These are phyloP conservation scores for Melanerpes formicivorus DNA, from an alignment of 2,113 vertebrate species.

Conservation along the genomic window DNA sequence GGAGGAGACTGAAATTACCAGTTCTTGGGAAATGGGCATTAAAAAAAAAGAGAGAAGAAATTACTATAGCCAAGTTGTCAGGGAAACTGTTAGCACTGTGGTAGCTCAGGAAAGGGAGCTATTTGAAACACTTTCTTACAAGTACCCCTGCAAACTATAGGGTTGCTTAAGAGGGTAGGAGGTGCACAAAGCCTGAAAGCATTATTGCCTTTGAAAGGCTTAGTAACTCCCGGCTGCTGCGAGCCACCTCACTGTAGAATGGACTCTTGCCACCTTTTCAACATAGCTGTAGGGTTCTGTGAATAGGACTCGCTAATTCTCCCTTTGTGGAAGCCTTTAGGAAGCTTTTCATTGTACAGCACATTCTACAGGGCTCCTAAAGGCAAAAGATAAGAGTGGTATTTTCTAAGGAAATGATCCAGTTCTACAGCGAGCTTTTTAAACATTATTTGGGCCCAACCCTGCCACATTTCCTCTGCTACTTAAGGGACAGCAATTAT, in stretches of 20 bases:
- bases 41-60: not conserved
- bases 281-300: not conserved
- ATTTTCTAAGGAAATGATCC: slow-evolving; percentile 32
- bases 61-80: slow-evolving; percentile 23
- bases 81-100: slow-evolving; percentile 22
- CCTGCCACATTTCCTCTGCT: not conserved
- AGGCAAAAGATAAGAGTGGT: slow-evolving; percentile 26
- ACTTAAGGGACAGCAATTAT: not conserved
- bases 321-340: slow-evolving; percentile 40
- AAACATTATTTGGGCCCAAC: not conserved
- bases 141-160: slow-evolving; percentile 20
- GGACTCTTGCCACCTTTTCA: slow-evolving; percentile 10
- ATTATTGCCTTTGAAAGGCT: slow-evolving; percentile 12
- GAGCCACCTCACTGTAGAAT: not conserved
- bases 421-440: not conserved
- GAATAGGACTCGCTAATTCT: slow-evolving; percentile 44
- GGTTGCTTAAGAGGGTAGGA: not conserved
- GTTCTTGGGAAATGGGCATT: slow-evolving; percentile 17
- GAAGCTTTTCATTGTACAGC: slow-evolving; percentile 35
- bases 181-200: slow-evolving; percentile 5
- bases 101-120: slow-evolving; percentile 21
- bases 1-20: slow-evolving; percentile 42
- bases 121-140: slow-evolving; percentile 41
- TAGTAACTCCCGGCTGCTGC: not conserved
- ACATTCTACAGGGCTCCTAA: slow-evolving; percentile 7